A percentile compares a stretch with the other conserved stretches of the same genome.
Conservation (phyloP, 2,797 vertebrate genomes). For the Centroberyx gerrardi region DNA sequence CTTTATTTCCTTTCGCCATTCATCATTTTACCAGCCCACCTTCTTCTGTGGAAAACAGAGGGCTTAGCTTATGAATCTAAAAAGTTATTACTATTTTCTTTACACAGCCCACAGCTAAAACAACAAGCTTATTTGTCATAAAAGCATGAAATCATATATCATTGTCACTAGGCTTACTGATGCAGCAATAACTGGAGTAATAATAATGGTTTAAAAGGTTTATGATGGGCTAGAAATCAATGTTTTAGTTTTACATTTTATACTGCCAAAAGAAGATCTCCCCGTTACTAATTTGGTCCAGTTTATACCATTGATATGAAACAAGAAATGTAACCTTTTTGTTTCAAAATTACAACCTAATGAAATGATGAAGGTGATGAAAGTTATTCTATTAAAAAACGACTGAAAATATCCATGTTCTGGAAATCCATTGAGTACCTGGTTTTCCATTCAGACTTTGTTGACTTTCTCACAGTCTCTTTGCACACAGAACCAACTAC, state of each 20-base stretch:
- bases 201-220: neutral
- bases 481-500: neutral
- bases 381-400: neutral
- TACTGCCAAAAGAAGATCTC: too few relatives aligned
- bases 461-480: neutral
- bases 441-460: neutral
- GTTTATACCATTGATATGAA: too few relatives aligned
- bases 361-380: too few relatives aligned
- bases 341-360: too few relatives aligned
- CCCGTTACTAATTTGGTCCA: too few relatives aligned
- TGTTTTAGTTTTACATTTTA: neutral
- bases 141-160: neutral
- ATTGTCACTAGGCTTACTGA: neutral
- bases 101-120: neutral
- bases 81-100: too few relatives aligned
- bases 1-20: too few relatives aligned
- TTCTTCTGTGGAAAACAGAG: neutral
- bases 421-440: neutral
- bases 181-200: neutral
- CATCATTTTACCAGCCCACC: neutral
- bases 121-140: neutral
- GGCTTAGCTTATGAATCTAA: neutral
- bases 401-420: neutral
- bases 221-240: neutral
- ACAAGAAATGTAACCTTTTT: too few relatives aligned